Conservation (phyloP, 2,113 vertebrate species). For the Calyptommatus sinebrachiatus region DNA sequence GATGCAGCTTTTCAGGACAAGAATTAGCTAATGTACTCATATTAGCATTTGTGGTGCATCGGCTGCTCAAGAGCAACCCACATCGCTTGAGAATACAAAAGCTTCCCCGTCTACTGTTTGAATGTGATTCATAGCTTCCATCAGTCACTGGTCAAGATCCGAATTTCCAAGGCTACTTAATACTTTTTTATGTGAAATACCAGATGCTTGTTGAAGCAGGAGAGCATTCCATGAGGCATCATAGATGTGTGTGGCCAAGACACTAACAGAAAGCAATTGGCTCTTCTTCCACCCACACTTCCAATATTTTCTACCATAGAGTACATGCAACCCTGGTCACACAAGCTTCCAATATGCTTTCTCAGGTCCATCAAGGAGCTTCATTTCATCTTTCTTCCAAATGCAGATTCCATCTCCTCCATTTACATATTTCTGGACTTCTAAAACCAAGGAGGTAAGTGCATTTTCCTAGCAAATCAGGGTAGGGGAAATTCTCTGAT, state of each 20-base stretch:
- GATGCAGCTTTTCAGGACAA: neutral
- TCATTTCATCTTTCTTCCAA: conserved; percentile 8
- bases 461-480: neutral
- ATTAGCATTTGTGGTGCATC: neutral
- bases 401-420: neutral
- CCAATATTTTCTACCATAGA: neutral
- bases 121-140: neutral
- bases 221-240: neutral
- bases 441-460: neutral
- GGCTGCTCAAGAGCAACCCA: neutral
- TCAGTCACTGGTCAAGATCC: neutral
- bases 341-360: neutral
- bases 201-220: neutral
- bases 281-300: too few relatives aligned
- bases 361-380: neutral
- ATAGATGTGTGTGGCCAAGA: neutral
- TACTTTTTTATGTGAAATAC: neutral
- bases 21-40: neutral
- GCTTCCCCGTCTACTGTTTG: neutral
- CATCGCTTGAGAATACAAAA: neutral
- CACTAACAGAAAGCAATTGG: neutral
- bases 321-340: conserved; percentile 4
- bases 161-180: neutral
- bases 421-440: conserved; percentile 8
- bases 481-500: neutral